Evolutionary conservation across 2,113 vertebrate genomes (phyloP), one percentile per base, ranked within the genome.

Genomic region (Nesospiza acunhae): DNA sequence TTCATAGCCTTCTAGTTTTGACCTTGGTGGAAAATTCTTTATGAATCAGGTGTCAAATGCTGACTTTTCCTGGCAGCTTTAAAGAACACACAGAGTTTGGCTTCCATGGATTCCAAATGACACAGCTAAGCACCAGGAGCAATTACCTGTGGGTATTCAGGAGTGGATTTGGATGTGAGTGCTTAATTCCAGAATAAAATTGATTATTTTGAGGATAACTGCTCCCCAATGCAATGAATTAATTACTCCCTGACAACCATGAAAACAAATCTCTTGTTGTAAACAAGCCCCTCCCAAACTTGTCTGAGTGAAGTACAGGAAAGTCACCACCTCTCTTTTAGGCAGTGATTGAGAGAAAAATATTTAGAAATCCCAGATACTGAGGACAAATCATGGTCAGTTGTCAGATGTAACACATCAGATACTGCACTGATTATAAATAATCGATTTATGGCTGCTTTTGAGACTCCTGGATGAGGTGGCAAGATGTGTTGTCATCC

Each of bases 11-110:
- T 16, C 33, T 78, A 11, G 47, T 93, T 95, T 94, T 78, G 55
- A 93, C 11, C 22, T 62, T 66, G 76, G 52, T 31, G 35, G 75
- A 88, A 96, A 81, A 81, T 89, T 89, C 56, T 88, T 72, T 62
- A 37, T 41, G 41, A 90, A 66, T 84, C 72, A 92, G 37, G 20
- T 81, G 76, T 92, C 63, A 89, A 75, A 86, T 68, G 69, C 56
- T 81, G 85, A 86, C n/a, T 90, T 95, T 88, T 92, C 60, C 26
- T 44, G 84, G 39, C 44, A 59, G 47, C 68, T 94, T 89, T 88
- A 42, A 89, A 72, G 79, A 88, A 62, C 2, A 3, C 53, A 11
- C 7, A 47, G 75, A 41, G 62, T 47, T 93, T 96, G 79, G 18
- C 72, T 78, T 67, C 63, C 0, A 4, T 75, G 59, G 52, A 64